Evolutionary conservation across 2,113 vertebrate species (phyloP).

Genomic region (Lipophrys pholis): DNA sequence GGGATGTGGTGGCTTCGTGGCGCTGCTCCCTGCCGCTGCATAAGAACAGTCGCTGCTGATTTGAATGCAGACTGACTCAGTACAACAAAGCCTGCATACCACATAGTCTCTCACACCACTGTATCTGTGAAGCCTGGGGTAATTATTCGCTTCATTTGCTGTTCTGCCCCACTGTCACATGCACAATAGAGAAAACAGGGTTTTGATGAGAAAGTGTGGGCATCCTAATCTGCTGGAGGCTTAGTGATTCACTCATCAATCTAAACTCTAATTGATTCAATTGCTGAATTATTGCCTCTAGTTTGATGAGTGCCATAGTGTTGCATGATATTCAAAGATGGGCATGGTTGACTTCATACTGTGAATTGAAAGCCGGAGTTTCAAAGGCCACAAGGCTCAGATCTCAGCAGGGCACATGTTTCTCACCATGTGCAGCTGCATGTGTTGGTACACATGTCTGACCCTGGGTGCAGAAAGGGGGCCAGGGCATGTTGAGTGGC

Average conservation of each 20-base stretch:
- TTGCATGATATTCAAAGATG: slow-evolving; percentile 39
- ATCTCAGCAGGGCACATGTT: slow-evolving; percentile 63
- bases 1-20: too few relatives aligned
- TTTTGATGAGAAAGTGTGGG: slow-evolving; percentile 56
- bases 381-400: slow-evolving; percentile 67
- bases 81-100: slow-evolving; percentile 22
- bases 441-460: slow-evolving; percentile 65
- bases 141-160: slow-evolving; percentile 59
- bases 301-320: slow-evolving; percentile 18
- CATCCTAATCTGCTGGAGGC: slow-evolving; percentile 35
- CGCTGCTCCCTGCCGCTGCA: too few relatives aligned
- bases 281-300: slow-evolving; percentile 37
- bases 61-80: slow-evolving; percentile 12
- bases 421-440: slow-evolving; percentile 56
- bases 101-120: slow-evolving; percentile 18
- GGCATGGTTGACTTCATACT: slow-evolving; percentile 35
- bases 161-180: slow-evolving; percentile 39
- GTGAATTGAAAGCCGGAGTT: slow-evolving; percentile 37
- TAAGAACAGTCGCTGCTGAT: neutral
- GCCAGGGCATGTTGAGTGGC: too few relatives aligned
- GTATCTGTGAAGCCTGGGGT: slow-evolving; percentile 42
- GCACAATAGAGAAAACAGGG: slow-evolving; percentile 21
- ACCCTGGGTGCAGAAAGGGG: slow-evolving; percentile 21
- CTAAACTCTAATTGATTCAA: slow-evolving; percentile 54
- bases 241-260: slow-evolving; percentile 47